Percentiles rank a stretch among this genome's conserved stretches.
Conservation (phyloP, 1,140 invertebrate genomes). For the Calycopis cecrops region DNA sequence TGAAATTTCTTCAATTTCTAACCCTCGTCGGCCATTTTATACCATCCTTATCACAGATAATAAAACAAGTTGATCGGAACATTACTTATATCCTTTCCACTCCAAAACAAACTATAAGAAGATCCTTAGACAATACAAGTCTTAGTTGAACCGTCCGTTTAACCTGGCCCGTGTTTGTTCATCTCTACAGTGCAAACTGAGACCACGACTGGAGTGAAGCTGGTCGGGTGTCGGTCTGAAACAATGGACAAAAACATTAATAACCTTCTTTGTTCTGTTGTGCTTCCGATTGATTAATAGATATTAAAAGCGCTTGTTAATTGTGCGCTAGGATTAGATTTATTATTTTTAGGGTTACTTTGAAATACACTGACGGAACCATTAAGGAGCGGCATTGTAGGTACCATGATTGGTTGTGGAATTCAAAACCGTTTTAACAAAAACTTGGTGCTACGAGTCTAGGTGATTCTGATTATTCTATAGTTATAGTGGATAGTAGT, state of each 20-base stretch:
- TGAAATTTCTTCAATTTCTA: too few species aligned
- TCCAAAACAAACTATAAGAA: slow-evolving; percentile 41
- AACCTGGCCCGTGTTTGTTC: slow-evolving; percentile 28
- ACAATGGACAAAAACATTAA: slow-evolving; percentile 59
- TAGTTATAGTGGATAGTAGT: too few species aligned
- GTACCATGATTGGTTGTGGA: too few species aligned
- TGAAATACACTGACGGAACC: too few species aligned
- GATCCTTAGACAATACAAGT: slow-evolving; percentile 13
- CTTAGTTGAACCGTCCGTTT: slow-evolving; percentile 42
- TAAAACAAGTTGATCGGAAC: slow-evolving; percentile 39
- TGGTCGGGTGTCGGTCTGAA: slow-evolving; percentile 38
- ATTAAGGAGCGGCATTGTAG: too few species aligned
- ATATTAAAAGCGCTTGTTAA: slow-evolving; percentile 30
- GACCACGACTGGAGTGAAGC: slow-evolving; percentile 27
- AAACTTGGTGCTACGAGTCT: too few species aligned
- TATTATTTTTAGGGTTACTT: too few species aligned
- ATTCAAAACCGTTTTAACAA: too few species aligned
- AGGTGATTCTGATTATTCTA: too few species aligned
- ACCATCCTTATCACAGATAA: slow-evolving; percentile 25
- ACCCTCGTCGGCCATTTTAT: too few species aligned
- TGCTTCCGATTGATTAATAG: slow-evolving; percentile 37
- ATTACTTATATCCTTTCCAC: slow-evolving; percentile 28
- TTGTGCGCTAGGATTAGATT: not conserved
- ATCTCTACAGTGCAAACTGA: not conserved
- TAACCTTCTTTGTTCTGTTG: slow-evolving; percentile 56